Evolutionary conservation across 2,113 vertebrate species (phyloP).

Genomic region (Syngnathus scovelli): DNA sequence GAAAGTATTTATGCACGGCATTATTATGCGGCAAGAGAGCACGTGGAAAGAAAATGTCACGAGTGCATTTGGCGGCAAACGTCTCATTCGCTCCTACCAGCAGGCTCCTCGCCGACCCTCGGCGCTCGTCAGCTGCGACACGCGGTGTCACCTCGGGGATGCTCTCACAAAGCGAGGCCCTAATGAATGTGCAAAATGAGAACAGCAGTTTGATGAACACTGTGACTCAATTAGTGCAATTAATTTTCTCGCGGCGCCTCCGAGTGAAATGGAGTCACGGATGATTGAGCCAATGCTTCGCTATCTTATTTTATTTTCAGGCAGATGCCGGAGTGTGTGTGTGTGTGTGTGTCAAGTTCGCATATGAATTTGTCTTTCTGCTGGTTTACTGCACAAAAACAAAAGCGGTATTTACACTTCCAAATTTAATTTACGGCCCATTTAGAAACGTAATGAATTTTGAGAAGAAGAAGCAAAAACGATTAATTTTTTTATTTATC

Average conservation of each 20-base stretch:
- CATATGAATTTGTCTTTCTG: constrained; percentile 32
- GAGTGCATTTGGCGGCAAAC: constrained; percentile 14
- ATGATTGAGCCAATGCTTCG: constrained; percentile 63
- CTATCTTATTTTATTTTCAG: constrained; percentile 61
- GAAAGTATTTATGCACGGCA: constrained; percentile 1
- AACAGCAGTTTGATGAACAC: constrained; percentile 86
- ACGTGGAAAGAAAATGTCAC: not conserved
- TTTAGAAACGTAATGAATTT: not conserved
- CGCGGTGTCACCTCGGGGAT: constrained; percentile 49
- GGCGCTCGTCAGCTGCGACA: constrained; percentile 19
- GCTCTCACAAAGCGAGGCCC: constrained; percentile 62
- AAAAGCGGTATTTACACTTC: not conserved
- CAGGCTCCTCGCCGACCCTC: constrained; percentile 14
- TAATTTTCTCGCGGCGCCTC: constrained; percentile 85
- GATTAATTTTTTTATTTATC: not conserved
- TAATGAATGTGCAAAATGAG: constrained; percentile 83
- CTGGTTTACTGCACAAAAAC: constrained; percentile 23
- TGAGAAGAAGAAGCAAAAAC: not conserved
- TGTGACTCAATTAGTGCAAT: constrained; percentile 87
- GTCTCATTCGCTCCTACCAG: constrained; percentile 21
- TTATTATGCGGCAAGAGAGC: constrained; percentile 4
- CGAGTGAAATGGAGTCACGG: constrained; percentile 75
- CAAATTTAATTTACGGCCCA: not conserved
- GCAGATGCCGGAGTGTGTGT: constrained; percentile 16
- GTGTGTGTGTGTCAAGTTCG: constrained; percentile 34